Evolutionary conservation across 1,140 invertebrate species (phyloP).

Genomic region (Aricia agestis): DNA sequence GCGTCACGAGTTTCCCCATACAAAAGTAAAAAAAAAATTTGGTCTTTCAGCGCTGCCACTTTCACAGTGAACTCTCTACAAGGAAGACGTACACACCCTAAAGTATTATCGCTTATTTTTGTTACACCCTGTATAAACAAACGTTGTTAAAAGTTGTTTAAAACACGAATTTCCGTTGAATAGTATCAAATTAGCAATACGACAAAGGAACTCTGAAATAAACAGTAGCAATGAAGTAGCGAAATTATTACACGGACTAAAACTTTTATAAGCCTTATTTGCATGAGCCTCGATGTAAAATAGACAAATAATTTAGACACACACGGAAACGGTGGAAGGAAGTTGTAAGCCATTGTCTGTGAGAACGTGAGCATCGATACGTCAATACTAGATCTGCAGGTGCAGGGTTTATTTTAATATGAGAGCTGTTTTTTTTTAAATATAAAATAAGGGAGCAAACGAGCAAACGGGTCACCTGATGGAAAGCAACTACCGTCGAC

Average conservation of each 20-base stretch:
- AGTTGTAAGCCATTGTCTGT: conserved; percentile 12
- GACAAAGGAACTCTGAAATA: background rate
- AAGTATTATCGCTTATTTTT: too few relatives aligned
- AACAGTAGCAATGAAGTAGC: background rate
- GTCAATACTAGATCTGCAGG: background rate
- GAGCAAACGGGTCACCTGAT: too few relatives aligned
- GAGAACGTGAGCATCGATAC: background rate
- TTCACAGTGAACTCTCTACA: too few relatives aligned
- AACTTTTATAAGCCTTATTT: background rate
- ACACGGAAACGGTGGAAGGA: conserved; percentile 5
- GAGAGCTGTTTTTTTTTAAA: too few relatives aligned
- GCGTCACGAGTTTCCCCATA: too few relatives aligned
- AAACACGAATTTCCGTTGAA: background rate
- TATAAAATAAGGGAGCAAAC: too few relatives aligned
- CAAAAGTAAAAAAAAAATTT: too few relatives aligned
- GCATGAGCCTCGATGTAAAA: conserved; percentile 9
- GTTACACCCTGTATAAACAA: too few relatives aligned
- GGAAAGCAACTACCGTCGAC: too few relatives aligned
- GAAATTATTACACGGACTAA: background rate
- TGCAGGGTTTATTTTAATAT: background rate
- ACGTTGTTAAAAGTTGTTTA: background rate
- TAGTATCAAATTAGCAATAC: background rate
- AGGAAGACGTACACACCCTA: too few relatives aligned
- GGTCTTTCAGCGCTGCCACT: too few relatives aligned
- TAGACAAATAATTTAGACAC: conserved; percentile 3